Conservation (phyloP, 2,797 vertebrate genomes). For the Channa striata region DNA sequence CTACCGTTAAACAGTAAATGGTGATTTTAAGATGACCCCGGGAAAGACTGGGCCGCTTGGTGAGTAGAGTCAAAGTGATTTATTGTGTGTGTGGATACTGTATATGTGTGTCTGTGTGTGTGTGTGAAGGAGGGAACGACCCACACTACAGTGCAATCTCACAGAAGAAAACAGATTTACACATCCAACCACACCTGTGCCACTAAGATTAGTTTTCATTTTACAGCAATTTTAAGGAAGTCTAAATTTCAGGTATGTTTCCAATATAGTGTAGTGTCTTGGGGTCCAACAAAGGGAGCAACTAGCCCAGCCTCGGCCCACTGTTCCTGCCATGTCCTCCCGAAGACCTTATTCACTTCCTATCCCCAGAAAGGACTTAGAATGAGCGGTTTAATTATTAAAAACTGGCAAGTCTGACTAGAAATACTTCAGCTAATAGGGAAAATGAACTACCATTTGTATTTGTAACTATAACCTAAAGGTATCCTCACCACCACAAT, state of each 20-base stretch:
- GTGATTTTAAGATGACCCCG: conserved; percentile 72
- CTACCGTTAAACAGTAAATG: conserved; percentile 68
- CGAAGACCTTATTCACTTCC: not conserved
- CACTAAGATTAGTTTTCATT: conserved; percentile 33
- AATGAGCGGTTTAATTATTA: not conserved
- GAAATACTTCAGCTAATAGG: not conserved
- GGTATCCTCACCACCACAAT: not conserved
- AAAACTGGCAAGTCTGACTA: not conserved
- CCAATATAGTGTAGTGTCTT: not conserved
- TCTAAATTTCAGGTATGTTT: not conserved
- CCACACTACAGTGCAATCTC: conserved; percentile 29
- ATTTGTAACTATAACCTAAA: not conserved
- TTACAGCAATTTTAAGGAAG: conserved; percentile 36
- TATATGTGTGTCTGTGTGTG: conserved; percentile 4
- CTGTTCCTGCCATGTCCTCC: conserved; percentile 4
- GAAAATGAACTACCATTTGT: not conserved
- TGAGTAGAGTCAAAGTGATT: conserved; percentile 53
- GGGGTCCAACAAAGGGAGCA: conserved; percentile 47
- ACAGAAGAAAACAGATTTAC: conserved; percentile 46
- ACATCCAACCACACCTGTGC: conserved; percentile 37
- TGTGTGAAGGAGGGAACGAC: conserved; percentile 1
- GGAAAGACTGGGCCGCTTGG: conserved; percentile 29
- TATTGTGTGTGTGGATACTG: conserved; percentile 36
- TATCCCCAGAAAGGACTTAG: not conserved
- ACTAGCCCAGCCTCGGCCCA: conserved; percentile 21